These are phyloP conservation scores for Protaetia brevitarsis DNA, from an alignment of 1,140 invertebrate genomes.

Conservation along the genomic window DNA sequence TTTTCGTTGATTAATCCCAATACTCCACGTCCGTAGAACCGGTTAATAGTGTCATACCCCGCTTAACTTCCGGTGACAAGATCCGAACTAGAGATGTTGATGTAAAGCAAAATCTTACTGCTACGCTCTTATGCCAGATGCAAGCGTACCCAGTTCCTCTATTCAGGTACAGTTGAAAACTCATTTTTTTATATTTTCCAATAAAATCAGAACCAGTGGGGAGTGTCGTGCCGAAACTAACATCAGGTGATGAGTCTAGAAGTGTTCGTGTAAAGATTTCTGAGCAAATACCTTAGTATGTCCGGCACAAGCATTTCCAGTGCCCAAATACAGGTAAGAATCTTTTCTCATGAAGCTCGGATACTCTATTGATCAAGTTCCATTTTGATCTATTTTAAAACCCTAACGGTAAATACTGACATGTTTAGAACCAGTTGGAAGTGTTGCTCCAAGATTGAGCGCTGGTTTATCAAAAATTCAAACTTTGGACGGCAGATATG, in stretches of 20 bases:
- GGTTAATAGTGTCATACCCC: constrained; percentile 66
- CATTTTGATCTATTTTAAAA: not conserved
- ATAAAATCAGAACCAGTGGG: constrained; percentile 64
- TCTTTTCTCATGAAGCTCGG: not conserved
- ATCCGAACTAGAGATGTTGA: constrained; percentile 48
- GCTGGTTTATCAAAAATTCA: constrained; percentile 50
- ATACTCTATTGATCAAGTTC: not conserved
- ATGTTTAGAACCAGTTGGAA: constrained; percentile 49
- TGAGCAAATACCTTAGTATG: constrained; percentile 52
- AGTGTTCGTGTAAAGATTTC: constrained; percentile 36
- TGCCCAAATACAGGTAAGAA: constrained; percentile 56
- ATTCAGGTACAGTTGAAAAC: constrained; percentile 41
- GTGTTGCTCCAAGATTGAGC: constrained; percentile 59
- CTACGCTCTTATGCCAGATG: constrained; percentile 59
- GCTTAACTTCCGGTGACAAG: constrained; percentile 66
- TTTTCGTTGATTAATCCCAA: not conserved
- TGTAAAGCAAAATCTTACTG: constrained; percentile 51
- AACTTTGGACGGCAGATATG: constrained; percentile 54
- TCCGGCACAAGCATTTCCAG: constrained; percentile 60
- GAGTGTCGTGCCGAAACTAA: constrained; percentile 69
- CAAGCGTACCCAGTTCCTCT: constrained; percentile 66
- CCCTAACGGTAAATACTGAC: too few species aligned
- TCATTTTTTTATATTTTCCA: constrained; percentile 44
- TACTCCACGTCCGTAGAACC: constrained; percentile 56
- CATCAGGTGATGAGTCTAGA: constrained; percentile 64